Evolutionary conservation across 2,797 vertebrate genomes (phyloP).

Genomic region (Pristis pectinata): DNA sequence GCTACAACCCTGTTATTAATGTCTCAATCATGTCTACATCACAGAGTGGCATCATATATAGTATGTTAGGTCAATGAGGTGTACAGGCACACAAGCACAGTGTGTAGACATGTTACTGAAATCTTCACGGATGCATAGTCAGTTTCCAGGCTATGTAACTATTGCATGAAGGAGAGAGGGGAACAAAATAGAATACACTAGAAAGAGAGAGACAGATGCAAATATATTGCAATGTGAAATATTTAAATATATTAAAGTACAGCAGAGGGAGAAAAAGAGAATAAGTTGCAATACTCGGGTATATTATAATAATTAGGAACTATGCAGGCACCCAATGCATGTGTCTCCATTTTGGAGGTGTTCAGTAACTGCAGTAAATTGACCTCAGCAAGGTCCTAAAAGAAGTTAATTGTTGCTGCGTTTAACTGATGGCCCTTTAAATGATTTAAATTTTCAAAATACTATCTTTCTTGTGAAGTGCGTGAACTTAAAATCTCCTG

Average conservation of each 20-base stretch:
- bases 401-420: background rate
- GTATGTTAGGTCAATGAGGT: background rate
- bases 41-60: conserved; percentile 12
- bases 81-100: background rate
- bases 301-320: background rate
- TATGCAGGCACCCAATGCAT: background rate
- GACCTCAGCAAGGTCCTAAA: background rate
- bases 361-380: background rate
- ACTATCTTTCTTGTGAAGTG: background rate
- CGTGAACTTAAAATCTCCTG: background rate
- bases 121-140: conserved; percentile 13
- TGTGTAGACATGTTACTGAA: background rate
- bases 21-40: conserved; percentile 16
- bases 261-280: background rate
- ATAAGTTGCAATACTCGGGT: background rate
- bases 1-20: conserved; percentile 35
- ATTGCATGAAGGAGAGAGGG: background rate
- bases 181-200: background rate
- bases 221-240: background rate
- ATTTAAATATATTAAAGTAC: background rate
- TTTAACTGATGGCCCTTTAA: background rate
- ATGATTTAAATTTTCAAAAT: background rate
- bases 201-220: background rate
- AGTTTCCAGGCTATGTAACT: background rate
- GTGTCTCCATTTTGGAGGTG: background rate